Percentiles rank a stretch among this genome's conserved stretches.
These are phyloP conservation scores for Pluvialis apricaria DNA, from an alignment of 2,113 vertebrate genomes.

Conservation along the genomic window DNA sequence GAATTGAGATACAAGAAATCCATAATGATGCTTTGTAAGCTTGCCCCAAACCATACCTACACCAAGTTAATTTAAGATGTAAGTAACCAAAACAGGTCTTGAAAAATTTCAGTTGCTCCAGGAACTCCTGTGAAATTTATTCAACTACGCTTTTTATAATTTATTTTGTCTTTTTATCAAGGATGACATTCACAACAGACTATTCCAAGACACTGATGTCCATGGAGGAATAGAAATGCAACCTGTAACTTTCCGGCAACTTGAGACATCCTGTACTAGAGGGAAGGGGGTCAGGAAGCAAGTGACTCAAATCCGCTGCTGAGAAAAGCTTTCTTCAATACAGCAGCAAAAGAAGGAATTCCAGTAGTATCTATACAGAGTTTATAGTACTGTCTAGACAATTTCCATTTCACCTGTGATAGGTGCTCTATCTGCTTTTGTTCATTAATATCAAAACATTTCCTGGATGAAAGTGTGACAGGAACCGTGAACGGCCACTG, in stretches of 20 bases:
- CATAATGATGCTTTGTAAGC: neutral
- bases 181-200: neutral
- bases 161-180: neutral
- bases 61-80: neutral
- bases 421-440: neutral
- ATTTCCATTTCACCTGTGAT: neutral
- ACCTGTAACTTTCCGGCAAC: neutral
- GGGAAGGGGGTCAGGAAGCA: neutral
- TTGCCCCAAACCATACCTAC: neutral
- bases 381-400: neutral
- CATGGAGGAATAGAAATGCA: neutral
- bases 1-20: neutral
- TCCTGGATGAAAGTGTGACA: neutral
- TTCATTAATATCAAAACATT: neutral
- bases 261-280: neutral
- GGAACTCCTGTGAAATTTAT: neutral
- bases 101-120: neutral
- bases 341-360: neutral
- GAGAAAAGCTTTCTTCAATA: neutral
- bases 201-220: neutral
- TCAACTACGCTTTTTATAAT: neutral
- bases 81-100: neutral
- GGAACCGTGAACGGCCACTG: neutral
- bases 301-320: neutral
- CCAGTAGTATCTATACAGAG: fast-evolving